Percentiles rank a stretch among this genome's conserved stretches.
These are phyloP conservation scores for Brachycybe producta DNA, from an alignment of 2,888 invertebrate species.

Conservation along the genomic window DNA sequence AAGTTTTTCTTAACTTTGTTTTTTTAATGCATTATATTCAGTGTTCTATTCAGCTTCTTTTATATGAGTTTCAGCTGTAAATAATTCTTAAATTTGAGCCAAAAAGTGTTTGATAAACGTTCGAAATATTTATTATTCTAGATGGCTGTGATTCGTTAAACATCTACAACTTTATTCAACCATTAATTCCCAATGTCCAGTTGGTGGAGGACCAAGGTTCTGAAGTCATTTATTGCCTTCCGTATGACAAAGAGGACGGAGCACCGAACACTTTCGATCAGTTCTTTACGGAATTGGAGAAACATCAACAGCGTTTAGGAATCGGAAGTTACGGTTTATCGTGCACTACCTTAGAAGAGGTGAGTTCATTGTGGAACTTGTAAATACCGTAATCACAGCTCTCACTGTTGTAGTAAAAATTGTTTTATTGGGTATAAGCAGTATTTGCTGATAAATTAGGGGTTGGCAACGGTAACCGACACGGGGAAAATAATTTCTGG, in stretches of 20 bases:
- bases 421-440: too few species aligned
- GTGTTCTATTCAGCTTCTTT: too few species aligned
- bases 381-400: not conserved
- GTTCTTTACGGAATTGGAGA: slow-evolving; percentile 32
- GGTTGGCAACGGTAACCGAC: too few species aligned
- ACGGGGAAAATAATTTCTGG: too few species aligned
- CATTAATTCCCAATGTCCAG: slow-evolving; percentile 24
- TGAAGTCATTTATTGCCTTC: slow-evolving; percentile 24
- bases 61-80: too few species aligned
- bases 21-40: too few species aligned
- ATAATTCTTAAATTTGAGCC: too few species aligned
- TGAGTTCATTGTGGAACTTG: slow-evolving; percentile 21
- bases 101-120: too few species aligned
- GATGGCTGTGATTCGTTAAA: slow-evolving; percentile 13
- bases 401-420: too few species aligned
- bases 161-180: slow-evolving; percentile 23
- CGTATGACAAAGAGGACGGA: slow-evolving; percentile 22
- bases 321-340: slow-evolving; percentile 36
- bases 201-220: slow-evolving; percentile 23
- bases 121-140: too few species aligned
- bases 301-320: slow-evolving; percentile 27
- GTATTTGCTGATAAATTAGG: too few species aligned
- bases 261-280: slow-evolving; percentile 23
- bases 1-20: too few species aligned
- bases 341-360: slow-evolving; percentile 38